phyloP scores from a whole-genome alignment of 53 echinoderm and acorn worm genomes.

The Actinopyga echinites region DNA sequence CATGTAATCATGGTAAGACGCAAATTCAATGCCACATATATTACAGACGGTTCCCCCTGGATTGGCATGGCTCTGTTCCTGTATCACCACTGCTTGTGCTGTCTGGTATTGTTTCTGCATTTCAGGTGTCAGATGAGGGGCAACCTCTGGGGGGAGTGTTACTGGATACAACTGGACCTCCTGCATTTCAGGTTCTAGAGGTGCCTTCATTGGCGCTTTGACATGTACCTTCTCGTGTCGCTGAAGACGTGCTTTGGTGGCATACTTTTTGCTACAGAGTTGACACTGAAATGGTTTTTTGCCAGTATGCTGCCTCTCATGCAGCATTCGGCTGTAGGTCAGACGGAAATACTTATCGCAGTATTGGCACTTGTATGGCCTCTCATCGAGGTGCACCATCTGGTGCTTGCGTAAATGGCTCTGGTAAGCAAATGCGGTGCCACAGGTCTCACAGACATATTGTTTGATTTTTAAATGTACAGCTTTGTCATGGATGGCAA shows the following conservation, averaged over 20 bases:
- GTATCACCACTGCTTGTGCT: neutral
- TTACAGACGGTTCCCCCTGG: constrained; percentile 3
- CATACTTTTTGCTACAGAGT: constrained; percentile 25
- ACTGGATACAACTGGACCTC: neutral
- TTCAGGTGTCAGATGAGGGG: constrained; percentile 16
- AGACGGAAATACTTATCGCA: constrained; percentile 25
- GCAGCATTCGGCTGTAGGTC: constrained; percentile 36
- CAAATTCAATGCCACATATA: constrained; percentile 27
- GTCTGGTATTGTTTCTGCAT: constrained; percentile 17
- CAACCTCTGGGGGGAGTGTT: neutral
- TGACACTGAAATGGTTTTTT: constrained; percentile 31
- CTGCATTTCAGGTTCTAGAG: constrained; percentile 1
- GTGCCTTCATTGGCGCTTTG: neutral
- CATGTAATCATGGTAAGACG: neutral
- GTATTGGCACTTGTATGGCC: constrained; percentile 27
- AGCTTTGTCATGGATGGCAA: constrained; percentile 29
- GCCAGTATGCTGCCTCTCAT: constrained; percentile 42
- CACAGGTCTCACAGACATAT: constrained; percentile 44
- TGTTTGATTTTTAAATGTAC: constrained; percentile 35
- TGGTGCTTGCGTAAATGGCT: constrained; percentile 41
- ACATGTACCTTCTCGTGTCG: constrained; percentile 5
- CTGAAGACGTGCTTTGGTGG: constrained; percentile 25
- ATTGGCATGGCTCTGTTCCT: neutral
- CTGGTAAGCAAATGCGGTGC: constrained; percentile 28
- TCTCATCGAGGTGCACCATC: constrained; percentile 36